Percentiles rank a stretch among this genome's conserved stretches.
These are phyloP conservation scores for Hydropotes inermis DNA, from an alignment of 2,113 vertebrate species.

Conservation along the genomic window DNA sequence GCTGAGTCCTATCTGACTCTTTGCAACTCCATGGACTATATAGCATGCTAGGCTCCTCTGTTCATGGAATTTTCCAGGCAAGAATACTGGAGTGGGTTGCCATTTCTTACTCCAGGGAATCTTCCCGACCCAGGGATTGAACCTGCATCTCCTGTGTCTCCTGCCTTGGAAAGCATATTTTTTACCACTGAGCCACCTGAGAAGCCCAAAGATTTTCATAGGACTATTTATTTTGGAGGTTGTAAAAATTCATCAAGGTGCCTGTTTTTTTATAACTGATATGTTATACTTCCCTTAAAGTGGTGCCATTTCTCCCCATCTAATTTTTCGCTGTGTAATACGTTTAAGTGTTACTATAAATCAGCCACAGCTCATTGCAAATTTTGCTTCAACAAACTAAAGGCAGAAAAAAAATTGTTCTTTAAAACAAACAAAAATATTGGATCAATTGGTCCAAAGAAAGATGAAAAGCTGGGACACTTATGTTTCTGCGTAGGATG, in stretches of 20 bases:
- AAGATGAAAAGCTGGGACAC: not conserved
- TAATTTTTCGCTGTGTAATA: not conserved
- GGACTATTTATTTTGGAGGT: not conserved
- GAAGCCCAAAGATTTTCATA: not conserved
- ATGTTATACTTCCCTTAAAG: not conserved
- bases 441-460: not conserved
- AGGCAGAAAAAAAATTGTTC: not conserved
- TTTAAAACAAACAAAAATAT: not conserved
- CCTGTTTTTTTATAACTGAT: not conserved
- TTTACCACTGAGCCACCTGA: not conserved
- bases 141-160: not conserved
- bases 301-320: not conserved
- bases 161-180: not conserved
- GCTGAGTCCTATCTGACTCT: not conserved
- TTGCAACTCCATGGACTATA: not conserved
- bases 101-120: not conserved
- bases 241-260: not conserved
- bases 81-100: not conserved
- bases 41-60: not conserved
- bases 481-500: not conserved
- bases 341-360: not conserved
- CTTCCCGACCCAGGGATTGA: not conserved
- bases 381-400: not conserved
- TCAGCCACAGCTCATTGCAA: not conserved
- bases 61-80: not conserved